These are phyloP conservation scores for Peromyscus eremicus DNA, from an alignment of 2,797 vertebrate genomes.

Conservation along the genomic window DNA sequence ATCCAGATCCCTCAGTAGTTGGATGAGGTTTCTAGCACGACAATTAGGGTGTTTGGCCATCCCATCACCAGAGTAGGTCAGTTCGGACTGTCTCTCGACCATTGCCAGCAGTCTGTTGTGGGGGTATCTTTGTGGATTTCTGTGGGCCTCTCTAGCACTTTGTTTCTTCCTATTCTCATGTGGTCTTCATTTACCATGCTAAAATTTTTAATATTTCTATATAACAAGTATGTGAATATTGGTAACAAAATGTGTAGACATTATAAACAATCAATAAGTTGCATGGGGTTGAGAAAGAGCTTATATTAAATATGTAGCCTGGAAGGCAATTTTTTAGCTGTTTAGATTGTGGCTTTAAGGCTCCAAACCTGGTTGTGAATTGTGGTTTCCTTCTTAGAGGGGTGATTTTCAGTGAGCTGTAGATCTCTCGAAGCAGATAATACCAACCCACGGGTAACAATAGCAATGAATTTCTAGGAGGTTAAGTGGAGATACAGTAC, in stretches of 20 bases:
- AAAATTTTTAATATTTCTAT: neutral
- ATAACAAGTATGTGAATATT: constrained; percentile 20
- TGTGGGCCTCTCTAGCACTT: no score
- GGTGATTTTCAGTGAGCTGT: neutral
- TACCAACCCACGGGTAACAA: neutral
- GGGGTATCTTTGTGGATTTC: no score
- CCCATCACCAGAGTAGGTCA: no score
- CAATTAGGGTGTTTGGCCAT: no score
- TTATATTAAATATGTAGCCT: neutral
- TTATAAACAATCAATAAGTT: neutral
- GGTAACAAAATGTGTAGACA: neutral
- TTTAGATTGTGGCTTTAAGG: neutral
- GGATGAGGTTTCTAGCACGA: no score
- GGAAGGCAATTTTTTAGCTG: neutral
- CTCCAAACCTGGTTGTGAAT: neutral
- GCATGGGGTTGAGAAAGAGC: neutral
- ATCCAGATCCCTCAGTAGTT: no score
- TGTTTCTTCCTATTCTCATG: no score
- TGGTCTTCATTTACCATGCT: no score
- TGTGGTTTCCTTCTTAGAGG: neutral
- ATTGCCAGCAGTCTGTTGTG: no score
- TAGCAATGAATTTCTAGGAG: neutral
- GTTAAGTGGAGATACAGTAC: neutral
- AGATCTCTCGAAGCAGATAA: neutral
- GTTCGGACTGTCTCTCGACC: no score